Base-by-base conservation (phyloP, 2,113 vertebrate genomes). In the Synchiropus splendidus region DNA sequence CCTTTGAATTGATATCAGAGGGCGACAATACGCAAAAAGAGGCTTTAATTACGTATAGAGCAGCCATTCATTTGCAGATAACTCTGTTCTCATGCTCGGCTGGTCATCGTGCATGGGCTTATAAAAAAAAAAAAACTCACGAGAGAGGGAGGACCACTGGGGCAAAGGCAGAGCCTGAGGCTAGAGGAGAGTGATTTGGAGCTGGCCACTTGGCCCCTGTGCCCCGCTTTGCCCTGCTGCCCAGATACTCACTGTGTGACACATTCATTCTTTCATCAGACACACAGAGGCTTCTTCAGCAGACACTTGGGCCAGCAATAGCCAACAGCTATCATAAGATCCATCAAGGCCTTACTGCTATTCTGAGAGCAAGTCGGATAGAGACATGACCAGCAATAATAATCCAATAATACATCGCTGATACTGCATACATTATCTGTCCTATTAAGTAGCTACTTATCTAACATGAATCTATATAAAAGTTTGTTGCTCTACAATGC, bases 1-100 rank as follows among this genome's bases (percentile, higher is more conserved):
- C 90, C 91, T 97, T 97, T 97, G 92, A 97, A 94, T 96, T 92
- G 92, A 97, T 97, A 98, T 94, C 92, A 92, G 93, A 92, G 89
- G 89, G 93, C 93, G 91, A 95, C 92, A 97, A 97, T 97, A 89
- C 87, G 89, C 86, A 89, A 87, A 94, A 94, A 92, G 91, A 87
- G 83, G 90, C 90, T 92, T 92, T 97, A 97, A 91, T 94, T 91
- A 97, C 94, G 91, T 92, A 95, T 92, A 92, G 89, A 91, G 87
- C 83, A 77, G 73, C 90, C 89, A 97, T 98, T 98, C 91, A 97
- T 90, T 89, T 90, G 90, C 88, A 94, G 91, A 97, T 97, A 94
- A 93, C 75, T 77, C 76, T 79, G 72, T 80, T 77, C 77, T 75
- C 72, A 77, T 71, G 75, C 79, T 73, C 66, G 68, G 62, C 66